A percentile compares a stretch with the other conserved stretches of the same genome.
These are phyloP conservation scores for Phylloscopus trochilus DNA, from an alignment of 2,113 vertebrate species.

Conservation along the genomic window DNA sequence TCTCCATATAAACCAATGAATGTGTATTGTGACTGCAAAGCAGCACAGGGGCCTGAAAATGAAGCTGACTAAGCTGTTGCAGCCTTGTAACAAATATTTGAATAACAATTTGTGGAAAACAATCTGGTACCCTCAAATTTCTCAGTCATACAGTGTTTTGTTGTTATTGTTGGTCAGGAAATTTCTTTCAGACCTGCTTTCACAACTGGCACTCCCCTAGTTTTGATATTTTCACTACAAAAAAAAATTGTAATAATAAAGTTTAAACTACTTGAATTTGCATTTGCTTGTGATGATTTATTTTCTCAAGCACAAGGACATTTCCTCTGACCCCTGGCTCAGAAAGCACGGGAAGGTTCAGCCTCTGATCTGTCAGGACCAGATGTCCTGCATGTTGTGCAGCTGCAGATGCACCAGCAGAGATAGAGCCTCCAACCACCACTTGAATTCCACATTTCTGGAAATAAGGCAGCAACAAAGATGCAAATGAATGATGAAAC, in stretches of 20 bases:
- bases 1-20: not conserved
- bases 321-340: not conserved
- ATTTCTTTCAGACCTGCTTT: not conserved
- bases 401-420: not conserved
- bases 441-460: not conserved
- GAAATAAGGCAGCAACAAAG: not conserved
- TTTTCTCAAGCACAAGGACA: not conserved
- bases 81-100: not conserved
- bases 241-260: not conserved
- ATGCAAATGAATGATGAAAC: not conserved
- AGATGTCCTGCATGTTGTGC: accelerated
- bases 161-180: not conserved
- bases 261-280: not conserved
- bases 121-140: not conserved
- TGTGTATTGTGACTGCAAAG: not conserved
- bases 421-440: not conserved
- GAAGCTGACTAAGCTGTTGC: not conserved
- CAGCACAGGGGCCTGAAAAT: not conserved
- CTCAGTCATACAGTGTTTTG: not conserved
- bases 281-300: not conserved
- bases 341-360: not conserved
- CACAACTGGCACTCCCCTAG: not conserved
- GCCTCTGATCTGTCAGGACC: not conserved
- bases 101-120: not conserved
- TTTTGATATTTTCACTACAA: not conserved